phyloP scores from a whole-genome alignment of 23 tunicate genomes.

The Oikopleura dioica region DNA sequence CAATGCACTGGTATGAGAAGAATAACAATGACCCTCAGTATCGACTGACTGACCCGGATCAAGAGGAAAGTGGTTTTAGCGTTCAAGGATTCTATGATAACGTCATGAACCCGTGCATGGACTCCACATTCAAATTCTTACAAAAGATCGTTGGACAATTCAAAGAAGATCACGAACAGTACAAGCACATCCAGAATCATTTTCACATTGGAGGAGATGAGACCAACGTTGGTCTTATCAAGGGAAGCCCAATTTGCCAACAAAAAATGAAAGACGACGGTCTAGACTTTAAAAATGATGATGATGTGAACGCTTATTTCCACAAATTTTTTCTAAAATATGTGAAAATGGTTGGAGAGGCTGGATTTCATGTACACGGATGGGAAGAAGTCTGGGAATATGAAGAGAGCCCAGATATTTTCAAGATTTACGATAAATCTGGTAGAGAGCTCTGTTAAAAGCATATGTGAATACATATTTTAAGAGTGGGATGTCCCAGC shows the following conservation, averaged over 20 bases:
- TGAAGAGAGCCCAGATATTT: not conserved
- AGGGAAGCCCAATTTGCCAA: not conserved
- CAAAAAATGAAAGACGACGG: not conserved
- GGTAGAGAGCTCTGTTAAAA: not conserved
- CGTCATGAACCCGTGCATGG: not conserved
- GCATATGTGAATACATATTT: too few species aligned
- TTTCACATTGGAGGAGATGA: conserved; percentile 4
- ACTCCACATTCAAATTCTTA: not conserved
- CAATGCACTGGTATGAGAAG: not conserved
- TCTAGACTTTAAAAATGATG: not conserved
- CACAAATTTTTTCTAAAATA: not conserved
- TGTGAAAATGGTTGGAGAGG: not conserved
- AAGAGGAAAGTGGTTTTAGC: not conserved
- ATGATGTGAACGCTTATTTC: too few species aligned
- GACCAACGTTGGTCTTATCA: not conserved
- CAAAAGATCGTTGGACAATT: not conserved
- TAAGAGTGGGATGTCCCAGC: too few species aligned
- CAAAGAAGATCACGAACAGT: not conserved
- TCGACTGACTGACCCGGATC: not conserved
- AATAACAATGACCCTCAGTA: not conserved
- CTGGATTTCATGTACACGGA: not conserved
- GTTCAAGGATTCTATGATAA: not conserved
- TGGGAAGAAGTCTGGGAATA: conserved; percentile 10
- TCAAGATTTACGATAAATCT: not conserved
- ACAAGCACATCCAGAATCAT: not conserved